These are phyloP conservation scores for Leptura quadrifasciata DNA, from an alignment of 2,888 invertebrate genomes.

Conservation along the genomic window DNA sequence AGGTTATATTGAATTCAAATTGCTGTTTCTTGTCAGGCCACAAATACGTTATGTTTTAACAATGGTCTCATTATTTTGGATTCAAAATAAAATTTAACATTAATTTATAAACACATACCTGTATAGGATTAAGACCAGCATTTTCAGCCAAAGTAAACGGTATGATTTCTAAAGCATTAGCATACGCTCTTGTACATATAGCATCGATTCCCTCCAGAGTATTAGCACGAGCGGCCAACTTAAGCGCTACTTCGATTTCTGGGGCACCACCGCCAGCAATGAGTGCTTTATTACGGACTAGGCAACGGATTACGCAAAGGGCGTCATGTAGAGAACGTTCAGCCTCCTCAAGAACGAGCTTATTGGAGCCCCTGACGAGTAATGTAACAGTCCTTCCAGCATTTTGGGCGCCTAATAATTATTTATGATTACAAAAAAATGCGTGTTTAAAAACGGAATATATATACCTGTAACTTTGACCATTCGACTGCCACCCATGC, in stretches of 20 bases:
- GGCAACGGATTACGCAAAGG: slow-evolving; percentile 93
- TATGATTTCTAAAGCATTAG: slow-evolving; percentile 96
- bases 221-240: slow-evolving; percentile 87
- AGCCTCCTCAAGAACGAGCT: slow-evolving; percentile 87
- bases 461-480: slow-evolving; percentile 80
- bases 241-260: slow-evolving; percentile 94
- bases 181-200: slow-evolving; percentile 96
- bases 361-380: slow-evolving; percentile 91
- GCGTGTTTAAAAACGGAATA: not conserved
- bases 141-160: slow-evolving; percentile 95
- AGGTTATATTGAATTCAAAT: not conserved
- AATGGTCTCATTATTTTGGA: no score
- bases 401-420: slow-evolving; percentile 78
- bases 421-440: slow-evolving; percentile 18
- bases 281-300: slow-evolving; percentile 93
- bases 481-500: slow-evolving; percentile 91
- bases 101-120: slow-evolving; percentile 59
- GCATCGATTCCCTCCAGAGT: slow-evolving; percentile 93
- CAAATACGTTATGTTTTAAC: no score
- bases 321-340: slow-evolving; percentile 90
- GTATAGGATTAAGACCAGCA: slow-evolving; percentile 76
- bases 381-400: slow-evolving; percentile 95
- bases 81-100: no score
- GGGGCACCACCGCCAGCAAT: slow-evolving; percentile 98
- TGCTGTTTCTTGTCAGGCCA: no score